These are phyloP conservation scores for Pheosia gnoma DNA, from an alignment of 2,888 invertebrate genomes.

Conservation along the genomic window DNA sequence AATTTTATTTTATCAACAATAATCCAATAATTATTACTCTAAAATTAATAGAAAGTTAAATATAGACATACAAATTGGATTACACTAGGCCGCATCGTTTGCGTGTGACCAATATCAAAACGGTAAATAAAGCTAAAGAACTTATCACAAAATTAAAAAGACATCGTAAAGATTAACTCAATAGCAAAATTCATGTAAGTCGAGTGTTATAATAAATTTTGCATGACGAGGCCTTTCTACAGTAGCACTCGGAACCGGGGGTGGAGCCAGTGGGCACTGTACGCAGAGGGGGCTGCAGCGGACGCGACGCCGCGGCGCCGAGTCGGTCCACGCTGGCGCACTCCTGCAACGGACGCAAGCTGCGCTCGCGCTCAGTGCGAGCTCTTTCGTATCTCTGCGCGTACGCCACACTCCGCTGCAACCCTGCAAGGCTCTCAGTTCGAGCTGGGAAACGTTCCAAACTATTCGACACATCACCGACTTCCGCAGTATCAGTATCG, in stretches of 20 bases:
- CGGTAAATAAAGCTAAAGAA: slow-evolving; percentile 3
- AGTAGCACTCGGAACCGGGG: slow-evolving; percentile 16
- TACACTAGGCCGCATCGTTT: not conserved
- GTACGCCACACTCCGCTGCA: slow-evolving; percentile 64
- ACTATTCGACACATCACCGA: slow-evolving; percentile 58
- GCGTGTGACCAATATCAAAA: not conserved
- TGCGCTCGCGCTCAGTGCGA: slow-evolving; percentile 57
- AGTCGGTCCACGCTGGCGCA: slow-evolving; percentile 57
- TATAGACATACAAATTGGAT: not conserved
- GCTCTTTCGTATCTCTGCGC: slow-evolving; percentile 60
- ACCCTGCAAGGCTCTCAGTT: slow-evolving; percentile 66
- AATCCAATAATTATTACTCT: not conserved
- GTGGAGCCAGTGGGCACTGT: slow-evolving; percentile 28
- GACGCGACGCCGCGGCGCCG: slow-evolving; percentile 50
- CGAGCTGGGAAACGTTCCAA: slow-evolving; percentile 58
- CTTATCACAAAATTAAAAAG: not conserved
- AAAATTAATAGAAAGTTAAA: slow-evolving; percentile 2
- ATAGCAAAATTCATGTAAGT: slow-evolving; percentile 40
- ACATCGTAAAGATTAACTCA: not conserved
- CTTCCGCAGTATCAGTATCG: slow-evolving; percentile 68
- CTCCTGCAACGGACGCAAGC: slow-evolving; percentile 47
- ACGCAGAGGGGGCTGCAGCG: slow-evolving; percentile 49
- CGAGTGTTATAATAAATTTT: slow-evolving; percentile 64
- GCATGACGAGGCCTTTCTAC: slow-evolving; percentile 48
- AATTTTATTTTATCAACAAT: not conserved